phyloP scores from a whole-genome alignment of 2,797 vertebrate species.

The Acanthornis magna region DNA sequence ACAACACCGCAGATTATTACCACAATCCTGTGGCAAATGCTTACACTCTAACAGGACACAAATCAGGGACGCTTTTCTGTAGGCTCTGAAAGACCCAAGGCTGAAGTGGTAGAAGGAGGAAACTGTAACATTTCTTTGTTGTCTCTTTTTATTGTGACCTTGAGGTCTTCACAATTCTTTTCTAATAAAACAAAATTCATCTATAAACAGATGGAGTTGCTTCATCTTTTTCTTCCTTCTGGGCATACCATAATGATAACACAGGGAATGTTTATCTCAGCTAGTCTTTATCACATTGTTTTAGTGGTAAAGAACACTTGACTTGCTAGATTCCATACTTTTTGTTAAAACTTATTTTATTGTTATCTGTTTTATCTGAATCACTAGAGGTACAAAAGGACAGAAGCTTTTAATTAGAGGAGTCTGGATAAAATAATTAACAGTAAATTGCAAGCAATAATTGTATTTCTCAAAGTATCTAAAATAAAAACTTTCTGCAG shows the following conservation, averaged over 20 bases:
- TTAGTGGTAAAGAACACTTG: constrained; percentile 9
- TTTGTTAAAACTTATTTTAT: constrained; percentile 30
- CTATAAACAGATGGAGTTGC: constrained; percentile 8
- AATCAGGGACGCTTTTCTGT: not conserved
- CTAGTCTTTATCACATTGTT: not conserved
- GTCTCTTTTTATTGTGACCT: not conserved
- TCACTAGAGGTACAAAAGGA: not conserved
- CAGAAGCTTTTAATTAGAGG: constrained; percentile 33
- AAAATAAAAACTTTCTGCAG: constrained; percentile 9
- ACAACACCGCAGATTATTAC: not conserved
- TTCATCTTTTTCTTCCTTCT: constrained; percentile 15
- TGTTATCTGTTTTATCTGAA: constrained; percentile 10
- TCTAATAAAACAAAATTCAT: constrained; percentile 17
- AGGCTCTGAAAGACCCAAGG: not conserved
- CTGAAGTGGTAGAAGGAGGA: not conserved
- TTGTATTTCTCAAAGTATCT: not conserved
- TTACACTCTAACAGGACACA: not conserved
- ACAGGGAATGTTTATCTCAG: constrained; percentile 1
- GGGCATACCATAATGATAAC: constrained; percentile 18
- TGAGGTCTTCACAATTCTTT: not conserved
- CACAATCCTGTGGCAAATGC: not conserved
- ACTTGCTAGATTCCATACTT: not conserved
- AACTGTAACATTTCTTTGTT: not conserved
- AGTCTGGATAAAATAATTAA: constrained; percentile 46
- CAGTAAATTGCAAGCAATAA: constrained; percentile 32